phyloP scores from a whole-genome alignment of 2,888 invertebrate genomes.

The Pseudococcus jackbeardsleyi region DNA sequence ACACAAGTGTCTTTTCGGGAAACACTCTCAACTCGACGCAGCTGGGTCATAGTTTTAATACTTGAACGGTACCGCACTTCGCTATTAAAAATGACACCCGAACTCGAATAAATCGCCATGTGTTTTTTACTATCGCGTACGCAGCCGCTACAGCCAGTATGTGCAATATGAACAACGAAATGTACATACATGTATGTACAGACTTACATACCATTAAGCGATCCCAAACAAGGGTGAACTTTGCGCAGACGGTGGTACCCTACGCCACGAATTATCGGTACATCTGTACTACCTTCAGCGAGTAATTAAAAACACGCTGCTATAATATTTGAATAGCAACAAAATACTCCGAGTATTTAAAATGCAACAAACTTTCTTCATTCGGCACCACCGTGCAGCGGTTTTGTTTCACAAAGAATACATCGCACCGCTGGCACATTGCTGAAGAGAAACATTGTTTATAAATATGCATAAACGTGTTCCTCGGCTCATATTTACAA shows the following conservation, averaged over 20 bases:
- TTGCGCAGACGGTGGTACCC: neutral
- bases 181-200: neutral
- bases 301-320: neutral
- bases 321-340: neutral
- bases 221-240: neutral
- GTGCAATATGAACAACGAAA: neutral
- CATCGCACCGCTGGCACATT: neutral
- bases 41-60: conserved; percentile 6
- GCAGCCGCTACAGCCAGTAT: neutral
- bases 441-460: conserved; percentile 1
- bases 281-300: neutral
- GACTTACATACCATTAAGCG: neutral
- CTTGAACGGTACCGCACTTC: conserved; percentile 26
- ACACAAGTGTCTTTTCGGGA: conserved; percentile 34
- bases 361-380: conserved; percentile 43
- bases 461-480: conserved; percentile 37
- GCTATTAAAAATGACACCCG: conserved; percentile 42
- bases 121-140: conserved; percentile 17
- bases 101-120: conserved; percentile 24
- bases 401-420: neutral
- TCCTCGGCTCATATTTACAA: neutral
- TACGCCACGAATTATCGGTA: neutral
- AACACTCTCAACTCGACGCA: conserved; percentile 7
- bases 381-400: neutral
- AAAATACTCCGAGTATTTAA: neutral